These are phyloP conservation scores for Notarius lentiginosus DNA, from an alignment of 2,113 vertebrate genomes.

Conservation along the genomic window DNA sequence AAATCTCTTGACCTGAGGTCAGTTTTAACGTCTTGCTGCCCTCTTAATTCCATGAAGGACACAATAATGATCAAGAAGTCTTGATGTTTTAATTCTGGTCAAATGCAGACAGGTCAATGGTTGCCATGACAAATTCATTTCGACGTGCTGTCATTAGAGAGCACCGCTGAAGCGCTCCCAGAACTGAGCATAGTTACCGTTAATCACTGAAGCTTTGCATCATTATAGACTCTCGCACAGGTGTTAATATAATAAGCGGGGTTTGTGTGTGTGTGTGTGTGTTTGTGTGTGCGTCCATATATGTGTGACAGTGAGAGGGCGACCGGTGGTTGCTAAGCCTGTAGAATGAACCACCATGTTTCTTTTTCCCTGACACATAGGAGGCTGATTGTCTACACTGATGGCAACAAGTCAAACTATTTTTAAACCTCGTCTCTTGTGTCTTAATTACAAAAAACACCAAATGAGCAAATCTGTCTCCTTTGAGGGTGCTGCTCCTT, in stretches of 20 bases:
- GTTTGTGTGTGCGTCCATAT: neutral
- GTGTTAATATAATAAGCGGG: constrained; percentile 30
- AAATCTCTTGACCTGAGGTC: constrained; percentile 46
- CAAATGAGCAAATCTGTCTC: constrained; percentile 34
- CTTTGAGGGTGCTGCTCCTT: neutral
- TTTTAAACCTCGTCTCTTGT: constrained; percentile 46
- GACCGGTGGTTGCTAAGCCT: constrained; percentile 25
- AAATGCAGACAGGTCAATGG: constrained; percentile 56
- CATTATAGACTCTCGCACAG: constrained; percentile 40
- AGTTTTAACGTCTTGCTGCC: constrained; percentile 56
- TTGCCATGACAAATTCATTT: constrained; percentile 65
- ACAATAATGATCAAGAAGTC: constrained; percentile 57
- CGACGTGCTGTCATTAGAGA: constrained; percentile 53
- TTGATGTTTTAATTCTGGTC: constrained; percentile 69
- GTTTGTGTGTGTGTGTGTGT: neutral
- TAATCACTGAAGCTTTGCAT: constrained; percentile 54
- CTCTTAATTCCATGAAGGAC: constrained; percentile 65
- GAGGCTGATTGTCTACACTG: constrained; percentile 43
- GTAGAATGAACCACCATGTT: constrained; percentile 36
- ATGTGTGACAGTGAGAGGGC: constrained; percentile 16
- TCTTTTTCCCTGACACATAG: constrained; percentile 32
- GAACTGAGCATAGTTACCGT: constrained; percentile 50
- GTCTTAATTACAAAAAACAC: constrained; percentile 43
- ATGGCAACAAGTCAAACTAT: constrained; percentile 43
- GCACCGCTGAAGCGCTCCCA: constrained; percentile 38